Evolutionary conservation across 2,888 invertebrate species (phyloP).

Genomic region (Polyommatus icarus): DNA sequence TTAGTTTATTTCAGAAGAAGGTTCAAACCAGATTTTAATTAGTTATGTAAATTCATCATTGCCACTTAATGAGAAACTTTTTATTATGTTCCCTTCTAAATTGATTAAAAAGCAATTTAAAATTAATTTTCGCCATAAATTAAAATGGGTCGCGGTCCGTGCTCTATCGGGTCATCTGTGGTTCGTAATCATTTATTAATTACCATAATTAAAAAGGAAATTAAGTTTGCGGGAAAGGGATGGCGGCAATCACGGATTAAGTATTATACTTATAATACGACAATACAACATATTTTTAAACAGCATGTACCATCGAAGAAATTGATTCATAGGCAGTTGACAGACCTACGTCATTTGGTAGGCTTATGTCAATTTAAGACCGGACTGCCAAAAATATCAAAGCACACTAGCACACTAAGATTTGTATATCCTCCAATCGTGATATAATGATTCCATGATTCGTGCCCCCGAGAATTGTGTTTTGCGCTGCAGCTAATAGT

Average conservation of each 20-base stretch:
- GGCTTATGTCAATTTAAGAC: too few species aligned
- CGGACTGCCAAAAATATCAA: too few species aligned
- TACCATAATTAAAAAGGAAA: slow-evolving; percentile 4
- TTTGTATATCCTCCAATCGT: too few species aligned
- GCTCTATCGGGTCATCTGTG: slow-evolving; percentile 8
- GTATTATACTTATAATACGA: too few species aligned
- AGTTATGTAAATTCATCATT: neutral
- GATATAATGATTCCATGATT: too few species aligned
- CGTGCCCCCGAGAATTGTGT: too few species aligned
- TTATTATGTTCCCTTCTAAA: neutral
- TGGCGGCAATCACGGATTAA: too few species aligned
- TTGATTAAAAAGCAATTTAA: slow-evolving; percentile 18
- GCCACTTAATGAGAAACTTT: slow-evolving; percentile 1
- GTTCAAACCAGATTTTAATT: neutral
- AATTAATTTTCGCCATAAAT: slow-evolving; percentile 3
- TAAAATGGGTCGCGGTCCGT: slow-evolving; percentile 15
- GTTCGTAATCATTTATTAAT: slow-evolving; percentile 7
- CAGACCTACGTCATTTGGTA: too few species aligned
- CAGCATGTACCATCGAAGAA: too few species aligned
- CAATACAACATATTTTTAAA: neutral
- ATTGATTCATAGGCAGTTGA: too few species aligned
- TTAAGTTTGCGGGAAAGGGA: neutral
- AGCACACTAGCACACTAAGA: too few species aligned
- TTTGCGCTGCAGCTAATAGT: too few species aligned
- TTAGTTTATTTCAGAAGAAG: neutral